Conservation (phyloP, 2,888 invertebrate genomes). For the Sphecodes monilicornis region DNA sequence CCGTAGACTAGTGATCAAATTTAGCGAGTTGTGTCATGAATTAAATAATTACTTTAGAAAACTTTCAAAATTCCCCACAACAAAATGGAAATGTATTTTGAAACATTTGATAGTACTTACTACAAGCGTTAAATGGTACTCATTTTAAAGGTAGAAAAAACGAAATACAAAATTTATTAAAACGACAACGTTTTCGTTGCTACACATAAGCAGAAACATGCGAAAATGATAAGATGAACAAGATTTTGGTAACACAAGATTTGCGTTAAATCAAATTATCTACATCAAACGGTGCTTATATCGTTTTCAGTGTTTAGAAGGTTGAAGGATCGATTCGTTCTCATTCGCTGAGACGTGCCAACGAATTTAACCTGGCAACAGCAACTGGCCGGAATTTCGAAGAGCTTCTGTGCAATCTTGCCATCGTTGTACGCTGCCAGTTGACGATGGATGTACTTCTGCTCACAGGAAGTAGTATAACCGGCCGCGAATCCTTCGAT, state of each 20-base stretch:
- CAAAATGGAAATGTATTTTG: no score
- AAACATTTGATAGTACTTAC: no score
- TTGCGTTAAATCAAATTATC: not conserved
- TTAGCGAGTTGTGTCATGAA: no score
- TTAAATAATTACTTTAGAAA: no score
- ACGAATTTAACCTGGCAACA: conserved; percentile 86
- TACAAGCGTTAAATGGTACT: no score
- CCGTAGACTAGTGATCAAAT: no score
- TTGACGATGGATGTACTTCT: conserved; percentile 86
- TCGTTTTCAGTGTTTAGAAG: not conserved
- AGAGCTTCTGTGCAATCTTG: conserved; percentile 84
- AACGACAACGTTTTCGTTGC: no score
- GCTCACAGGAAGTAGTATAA: conserved; percentile 86
- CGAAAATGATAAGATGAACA: not conserved
- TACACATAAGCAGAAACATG: not conserved
- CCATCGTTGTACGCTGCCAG: conserved; percentile 86
- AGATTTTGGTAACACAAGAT: not conserved
- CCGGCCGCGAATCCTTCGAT: conserved; percentile 81
- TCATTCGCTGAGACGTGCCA: conserved; percentile 27
- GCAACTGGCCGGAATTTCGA: conserved; percentile 91
- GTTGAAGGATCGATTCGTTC: not conserved
- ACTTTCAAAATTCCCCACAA: no score
- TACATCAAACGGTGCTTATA: not conserved
- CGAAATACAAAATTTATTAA: not conserved
- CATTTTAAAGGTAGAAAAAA: no score